Conservation (phyloP, 1,140 invertebrate genomes). For the Steinernema feltiae region DNA sequence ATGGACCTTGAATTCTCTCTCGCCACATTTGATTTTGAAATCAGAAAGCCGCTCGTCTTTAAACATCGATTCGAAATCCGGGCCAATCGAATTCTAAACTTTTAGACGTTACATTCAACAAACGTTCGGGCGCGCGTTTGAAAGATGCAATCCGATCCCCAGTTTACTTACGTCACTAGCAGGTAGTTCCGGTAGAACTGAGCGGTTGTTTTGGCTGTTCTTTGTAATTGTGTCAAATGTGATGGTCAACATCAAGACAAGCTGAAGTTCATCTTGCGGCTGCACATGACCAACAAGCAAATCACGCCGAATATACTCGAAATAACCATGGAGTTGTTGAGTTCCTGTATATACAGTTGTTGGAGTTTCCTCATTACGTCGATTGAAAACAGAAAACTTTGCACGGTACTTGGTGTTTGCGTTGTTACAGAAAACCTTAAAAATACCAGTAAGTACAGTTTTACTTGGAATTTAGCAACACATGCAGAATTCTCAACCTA, state of each 20-base stretch:
- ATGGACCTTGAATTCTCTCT: conserved; percentile 50
- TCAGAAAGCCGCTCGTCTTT: conserved; percentile 47
- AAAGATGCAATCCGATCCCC: no score
- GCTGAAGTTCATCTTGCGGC: conserved; percentile 46
- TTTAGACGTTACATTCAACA: no score
- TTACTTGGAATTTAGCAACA: background rate
- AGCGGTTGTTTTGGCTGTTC: conserved; percentile 26
- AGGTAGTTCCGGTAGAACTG: background rate
- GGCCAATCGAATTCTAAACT: no score
- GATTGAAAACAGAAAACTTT: conserved; percentile 49
- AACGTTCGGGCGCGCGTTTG: no score
- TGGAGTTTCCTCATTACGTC: conserved; percentile 48
- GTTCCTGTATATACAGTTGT: conserved; percentile 55
- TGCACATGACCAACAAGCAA: conserved; percentile 43
- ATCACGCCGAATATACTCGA: conserved; percentile 56
- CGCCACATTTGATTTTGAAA: conserved; percentile 48
- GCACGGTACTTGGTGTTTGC: background rate
- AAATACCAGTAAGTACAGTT: conserved; percentile 4
- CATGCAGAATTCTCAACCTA: no score
- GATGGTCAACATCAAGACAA: conserved; percentile 44
- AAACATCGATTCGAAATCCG: conserved; percentile 29
- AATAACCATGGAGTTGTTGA: conserved; percentile 57
- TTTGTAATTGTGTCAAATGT: conserved; percentile 54
- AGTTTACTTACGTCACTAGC: background rate
- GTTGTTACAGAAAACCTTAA: conserved; percentile 42